Percentiles rank a stretch among this genome's conserved stretches.
Evolutionary conservation across 2,797 vertebrate species (phyloP).

Genomic region (Coreius guichenoti): DNA sequence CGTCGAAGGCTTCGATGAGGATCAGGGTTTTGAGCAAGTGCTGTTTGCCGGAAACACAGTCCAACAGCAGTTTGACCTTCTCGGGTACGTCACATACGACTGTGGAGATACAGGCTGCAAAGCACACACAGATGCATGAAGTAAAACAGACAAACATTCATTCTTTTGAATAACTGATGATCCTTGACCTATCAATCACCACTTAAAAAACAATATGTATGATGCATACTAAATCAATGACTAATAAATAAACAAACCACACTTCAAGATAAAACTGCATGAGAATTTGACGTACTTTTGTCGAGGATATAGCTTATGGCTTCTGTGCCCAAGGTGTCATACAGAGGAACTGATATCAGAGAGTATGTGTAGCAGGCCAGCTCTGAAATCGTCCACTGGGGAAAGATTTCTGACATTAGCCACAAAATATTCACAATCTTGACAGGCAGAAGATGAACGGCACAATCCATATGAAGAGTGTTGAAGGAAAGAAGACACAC

Average conservation of each 20-base stretch:
- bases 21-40: slow-evolving; percentile 76
- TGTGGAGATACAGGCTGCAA: slow-evolving; percentile 77
- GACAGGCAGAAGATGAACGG: neutral
- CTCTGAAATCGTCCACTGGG: slow-evolving; percentile 89
- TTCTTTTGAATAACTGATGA: no score
- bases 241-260: neutral
- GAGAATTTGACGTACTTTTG: slow-evolving; percentile 74
- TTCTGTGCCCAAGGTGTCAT: slow-evolving; percentile 83
- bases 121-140: neutral
- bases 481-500: neutral
- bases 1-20: slow-evolving; percentile 79
- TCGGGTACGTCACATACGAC: slow-evolving; percentile 84
- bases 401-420: slow-evolving; percentile 14
- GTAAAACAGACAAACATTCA: neutral
- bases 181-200: neutral
- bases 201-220: neutral
- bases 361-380: slow-evolving; percentile 85
- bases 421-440: neutral
- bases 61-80: slow-evolving; percentile 79
- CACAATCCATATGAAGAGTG: neutral
- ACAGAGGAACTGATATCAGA: slow-evolving; percentile 82
- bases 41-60: slow-evolving; percentile 74
- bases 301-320: slow-evolving; percentile 82
- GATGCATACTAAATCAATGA: neutral
- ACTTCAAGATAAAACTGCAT: neutral